These are phyloP conservation scores for Oeneis ivallda DNA, from an alignment of 2,888 invertebrate genomes.

Conservation along the genomic window DNA sequence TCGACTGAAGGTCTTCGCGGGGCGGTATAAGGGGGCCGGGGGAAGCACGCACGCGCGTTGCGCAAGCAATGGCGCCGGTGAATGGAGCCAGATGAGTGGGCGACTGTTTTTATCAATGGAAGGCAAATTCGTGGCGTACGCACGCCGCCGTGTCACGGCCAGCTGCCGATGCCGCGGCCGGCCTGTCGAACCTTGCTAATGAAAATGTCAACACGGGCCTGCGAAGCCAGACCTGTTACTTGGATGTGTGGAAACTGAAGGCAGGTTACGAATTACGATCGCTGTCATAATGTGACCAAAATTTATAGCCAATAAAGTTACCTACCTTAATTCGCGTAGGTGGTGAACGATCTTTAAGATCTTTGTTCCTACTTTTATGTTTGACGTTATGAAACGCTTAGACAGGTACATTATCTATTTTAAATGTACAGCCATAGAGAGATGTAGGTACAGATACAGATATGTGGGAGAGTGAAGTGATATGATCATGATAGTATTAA, in stretches of 20 bases:
- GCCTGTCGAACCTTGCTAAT: slow-evolving; percentile 62
- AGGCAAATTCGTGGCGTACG: slow-evolving; percentile 76
- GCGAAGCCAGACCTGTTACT: slow-evolving; percentile 24
- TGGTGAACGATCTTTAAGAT: not conserved
- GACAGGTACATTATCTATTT: too few species aligned
- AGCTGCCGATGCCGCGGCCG: slow-evolving; percentile 48
- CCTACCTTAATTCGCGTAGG: too few species aligned
- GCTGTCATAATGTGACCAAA: slow-evolving; percentile 13
- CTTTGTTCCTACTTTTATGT: not conserved
- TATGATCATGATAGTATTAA: too few species aligned
- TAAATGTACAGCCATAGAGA: too few species aligned
- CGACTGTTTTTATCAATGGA: slow-evolving; percentile 79
- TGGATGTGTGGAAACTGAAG: slow-evolving; percentile 30
- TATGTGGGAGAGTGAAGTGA: too few species aligned
- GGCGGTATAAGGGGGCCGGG: slow-evolving; percentile 43
- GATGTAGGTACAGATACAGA: too few species aligned
- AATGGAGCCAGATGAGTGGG: slow-evolving; percentile 73
- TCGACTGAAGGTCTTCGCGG: slow-evolving; percentile 57
- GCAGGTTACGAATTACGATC: slow-evolving; percentile 24
- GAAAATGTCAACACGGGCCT: slow-evolving; percentile 62
- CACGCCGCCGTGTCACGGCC: slow-evolving; percentile 73
- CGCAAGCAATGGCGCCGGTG: slow-evolving; percentile 74
- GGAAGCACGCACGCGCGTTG: slow-evolving; percentile 65
- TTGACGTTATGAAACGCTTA: slow-evolving; percentile 5
- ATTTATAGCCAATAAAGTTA: slow-evolving; percentile 15